Base-by-base conservation (phyloP, 1,140 invertebrate species). In the Ruditapes philippinarum region DNA sequence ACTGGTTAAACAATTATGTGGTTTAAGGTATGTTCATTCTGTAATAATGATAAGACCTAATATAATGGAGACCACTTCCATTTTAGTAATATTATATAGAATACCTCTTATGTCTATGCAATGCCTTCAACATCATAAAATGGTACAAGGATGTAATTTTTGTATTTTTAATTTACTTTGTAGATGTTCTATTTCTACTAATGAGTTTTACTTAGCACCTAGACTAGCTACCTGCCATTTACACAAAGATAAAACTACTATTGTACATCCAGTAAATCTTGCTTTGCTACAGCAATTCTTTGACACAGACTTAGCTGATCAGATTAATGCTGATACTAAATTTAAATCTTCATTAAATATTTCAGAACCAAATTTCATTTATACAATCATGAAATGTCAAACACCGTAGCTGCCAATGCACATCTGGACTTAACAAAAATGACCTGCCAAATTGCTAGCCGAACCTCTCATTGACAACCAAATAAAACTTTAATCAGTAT, bases 141-240 rank as follows among this genome's bases (percentile, higher is more conserved):
- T 87, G 49, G 42, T 87, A 2, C 42, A 78, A 62, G 73, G 84
- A 3, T 87, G 73, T 49, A 54, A 62, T n/a, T 89, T 85, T 79
- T 89, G 81, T 80, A 74, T 89, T 36, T 70, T 89, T 28, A 51
- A 45, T 5, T 31, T 89, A 28, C 81, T 60, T 40, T 89, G 88
- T 70, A 51, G 42, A 25, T 89, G 74, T 70, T 80, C 88, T 51
- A n/a, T 90, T 11, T 79, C 83, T 42, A 79, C 82, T 25, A 83
- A 80, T 36, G 51, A 68, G n/a, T 57, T 81, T 33, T 90, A 81
- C 49, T n/a, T 81, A 25, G 82, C 78, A 5, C 57, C 74, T 33
- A 80, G 83, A 60, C 19, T 90, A 62, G 49, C 25, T 25, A 49
- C 60, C 49, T 90, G 82, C 80, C 51, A 86, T 19, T 78, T 80